Evolutionary conservation across 2,888 invertebrate species (phyloP).

Genomic region (Agriopis aurantiaria): DNA sequence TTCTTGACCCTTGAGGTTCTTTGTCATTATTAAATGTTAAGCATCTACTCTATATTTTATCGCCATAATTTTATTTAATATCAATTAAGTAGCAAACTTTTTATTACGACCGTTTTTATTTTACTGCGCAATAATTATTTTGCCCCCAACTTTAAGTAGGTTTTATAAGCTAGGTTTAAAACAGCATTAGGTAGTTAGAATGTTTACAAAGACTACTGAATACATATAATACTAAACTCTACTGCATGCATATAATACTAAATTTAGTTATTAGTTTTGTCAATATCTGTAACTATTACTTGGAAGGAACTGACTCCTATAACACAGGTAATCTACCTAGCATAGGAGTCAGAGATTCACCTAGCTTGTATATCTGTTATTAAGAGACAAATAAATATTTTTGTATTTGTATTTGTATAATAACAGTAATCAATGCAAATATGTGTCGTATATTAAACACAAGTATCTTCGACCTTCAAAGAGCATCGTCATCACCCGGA

Average conservation of each 20-base stretch:
- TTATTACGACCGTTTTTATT: background rate
- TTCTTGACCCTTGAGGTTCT: slow-evolving; percentile 14
- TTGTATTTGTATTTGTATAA: no score
- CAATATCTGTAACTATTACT: no score
- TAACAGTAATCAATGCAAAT: slow-evolving; percentile 56
- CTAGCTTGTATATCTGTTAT: no score
- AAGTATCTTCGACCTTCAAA: slow-evolving; percentile 69
- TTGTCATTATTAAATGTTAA: slow-evolving; percentile 14
- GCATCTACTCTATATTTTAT: slow-evolving; percentile 14
- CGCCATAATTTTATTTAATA: slow-evolving; percentile 9
- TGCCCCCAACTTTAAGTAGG: background rate
- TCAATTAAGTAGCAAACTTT: slow-evolving; percentile 10
- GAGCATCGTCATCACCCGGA: slow-evolving; percentile 79
- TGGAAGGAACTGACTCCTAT: no score
- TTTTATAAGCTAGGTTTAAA: background rate
- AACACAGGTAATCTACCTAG: no score
- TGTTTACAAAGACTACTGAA: slow-evolving; percentile 9
- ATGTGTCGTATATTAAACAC: slow-evolving; percentile 61
- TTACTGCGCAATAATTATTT: slow-evolving; percentile 7
- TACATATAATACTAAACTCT: no score
- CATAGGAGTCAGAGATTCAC: no score
- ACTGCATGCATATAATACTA: no score
- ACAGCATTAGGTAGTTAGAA: no score
- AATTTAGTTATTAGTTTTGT: no score
- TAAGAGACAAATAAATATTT: no score